Conservation (phyloP, 2,888 invertebrate genomes). For the Argyra leucocephala region DNA sequence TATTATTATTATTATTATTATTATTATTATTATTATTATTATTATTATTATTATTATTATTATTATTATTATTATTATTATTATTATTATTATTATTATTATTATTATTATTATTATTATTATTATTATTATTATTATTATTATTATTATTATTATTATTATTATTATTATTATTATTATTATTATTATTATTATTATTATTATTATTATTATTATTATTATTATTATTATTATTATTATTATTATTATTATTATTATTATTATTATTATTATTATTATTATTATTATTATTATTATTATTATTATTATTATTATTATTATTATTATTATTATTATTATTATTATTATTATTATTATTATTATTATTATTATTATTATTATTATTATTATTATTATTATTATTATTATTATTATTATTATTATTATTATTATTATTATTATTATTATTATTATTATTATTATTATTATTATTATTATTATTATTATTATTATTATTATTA, state of each 20-base stretch:
- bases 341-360: slow-evolving; percentile 1
- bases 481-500: neutral
- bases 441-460: slow-evolving; percentile 3
- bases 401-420: slow-evolving; percentile 1
- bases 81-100: slow-evolving; percentile 1
- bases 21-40: slow-evolving; percentile 3
- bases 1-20: neutral
- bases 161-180: slow-evolving; percentile 1
- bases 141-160: slow-evolving; percentile 1
- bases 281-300: slow-evolving; percentile 1
- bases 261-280: neutral
- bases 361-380: neutral
- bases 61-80: slow-evolving; percentile 1
- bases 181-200: neutral
- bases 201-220: slow-evolving; percentile 4
- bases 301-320: slow-evolving; percentile 4
- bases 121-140: slow-evolving; percentile 3
- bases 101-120: slow-evolving; percentile 1
- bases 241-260: slow-evolving; percentile 1
- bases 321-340: neutral
- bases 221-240: slow-evolving; percentile 1
- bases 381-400: neutral
- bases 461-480: slow-evolving; percentile 4
- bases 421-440: slow-evolving; percentile 1
- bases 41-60: slow-evolving; percentile 1